Evolutionary conservation across 2,888 invertebrate genomes (phyloP).

Genomic region (Acanthopleura granulata): DNA sequence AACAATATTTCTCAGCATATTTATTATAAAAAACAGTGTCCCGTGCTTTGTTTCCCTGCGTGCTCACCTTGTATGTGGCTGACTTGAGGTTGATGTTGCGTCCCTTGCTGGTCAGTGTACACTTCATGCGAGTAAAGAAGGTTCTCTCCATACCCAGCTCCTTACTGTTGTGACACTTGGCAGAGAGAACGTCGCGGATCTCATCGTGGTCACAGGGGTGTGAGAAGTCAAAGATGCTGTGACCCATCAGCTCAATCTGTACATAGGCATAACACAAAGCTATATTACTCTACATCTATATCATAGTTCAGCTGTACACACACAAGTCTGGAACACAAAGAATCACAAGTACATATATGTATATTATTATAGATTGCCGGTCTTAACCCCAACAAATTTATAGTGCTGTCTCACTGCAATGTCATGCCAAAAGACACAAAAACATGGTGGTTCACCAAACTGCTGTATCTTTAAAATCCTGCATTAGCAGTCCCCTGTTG

Average conservation of each 20-base stretch:
- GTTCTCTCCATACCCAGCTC: conserved; percentile 51
- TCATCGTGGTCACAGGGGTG: conserved; percentile 97
- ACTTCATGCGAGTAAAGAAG: conserved; percentile 88
- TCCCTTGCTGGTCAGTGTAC: conserved; percentile 95
- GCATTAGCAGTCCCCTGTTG: no score
- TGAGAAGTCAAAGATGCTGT: conserved; percentile 92
- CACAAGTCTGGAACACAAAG: no score
- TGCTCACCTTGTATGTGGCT: conserved; percentile 90
- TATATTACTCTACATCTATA: no score
- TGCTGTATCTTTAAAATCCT: no score
- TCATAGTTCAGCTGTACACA: no score
- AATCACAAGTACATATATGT: not conserved
- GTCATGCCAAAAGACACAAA: no score
- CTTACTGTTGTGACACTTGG: conserved; percentile 60
- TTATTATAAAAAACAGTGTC: no score
- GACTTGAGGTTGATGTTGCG: conserved; percentile 95
- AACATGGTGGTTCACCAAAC: no score
- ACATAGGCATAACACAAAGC: conserved; percentile 45
- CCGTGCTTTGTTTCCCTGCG: no score
- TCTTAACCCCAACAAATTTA: not conserved
- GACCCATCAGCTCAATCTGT: conserved; percentile 96
- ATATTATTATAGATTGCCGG: no score
- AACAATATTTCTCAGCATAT: no score
- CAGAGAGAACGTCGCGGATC: conserved; percentile 76
- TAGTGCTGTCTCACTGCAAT: no score